Evolutionary conservation across 2,797 vertebrate genomes (phyloP).

Genomic region (Enteromius afrohamiltoni): DNA sequence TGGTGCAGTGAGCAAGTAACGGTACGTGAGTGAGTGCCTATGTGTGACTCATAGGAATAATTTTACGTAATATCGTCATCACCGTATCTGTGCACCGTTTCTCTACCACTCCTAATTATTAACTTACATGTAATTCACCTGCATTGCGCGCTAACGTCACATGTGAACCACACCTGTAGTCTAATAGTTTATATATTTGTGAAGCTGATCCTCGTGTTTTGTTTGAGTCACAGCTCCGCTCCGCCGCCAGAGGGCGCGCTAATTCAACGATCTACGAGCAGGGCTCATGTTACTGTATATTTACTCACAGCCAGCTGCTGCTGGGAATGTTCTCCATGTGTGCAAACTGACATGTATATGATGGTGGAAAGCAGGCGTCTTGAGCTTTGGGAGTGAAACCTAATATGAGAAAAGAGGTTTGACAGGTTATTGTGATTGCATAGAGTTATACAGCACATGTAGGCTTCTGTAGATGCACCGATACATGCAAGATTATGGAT

Average conservation of each 20-base stretch:
- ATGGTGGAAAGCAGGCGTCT: not conserved
- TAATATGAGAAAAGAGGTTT: not conserved
- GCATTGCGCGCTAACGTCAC: not conserved
- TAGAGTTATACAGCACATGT: no score
- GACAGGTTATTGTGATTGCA: not conserved
- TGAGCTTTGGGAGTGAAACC: not conserved
- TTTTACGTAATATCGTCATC: not conserved
- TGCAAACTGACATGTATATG: not conserved
- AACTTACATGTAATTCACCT: not conserved
- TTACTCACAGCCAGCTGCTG: not conserved
- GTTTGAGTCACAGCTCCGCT: no score
- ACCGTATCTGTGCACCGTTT: not conserved
- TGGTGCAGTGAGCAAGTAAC: not conserved
- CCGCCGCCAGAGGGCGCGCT: conserved; percentile 69
- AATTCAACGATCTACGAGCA: not conserved
- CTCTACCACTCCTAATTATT: not conserved
- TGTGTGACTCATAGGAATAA: not conserved
- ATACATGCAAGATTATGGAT: not conserved
- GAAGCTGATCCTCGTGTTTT: no score
- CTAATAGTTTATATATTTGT: no score
- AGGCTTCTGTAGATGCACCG: not conserved
- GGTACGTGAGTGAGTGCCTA: not conserved
- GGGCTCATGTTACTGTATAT: not conserved
- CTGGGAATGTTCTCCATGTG: not conserved
- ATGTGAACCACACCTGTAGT: not conserved